A percentile compares a stretch with the other conserved stretches of the same genome.
phyloP scores from a whole-genome alignment of 1,140 invertebrate species.

The Drosophila sturtevanti region DNA sequence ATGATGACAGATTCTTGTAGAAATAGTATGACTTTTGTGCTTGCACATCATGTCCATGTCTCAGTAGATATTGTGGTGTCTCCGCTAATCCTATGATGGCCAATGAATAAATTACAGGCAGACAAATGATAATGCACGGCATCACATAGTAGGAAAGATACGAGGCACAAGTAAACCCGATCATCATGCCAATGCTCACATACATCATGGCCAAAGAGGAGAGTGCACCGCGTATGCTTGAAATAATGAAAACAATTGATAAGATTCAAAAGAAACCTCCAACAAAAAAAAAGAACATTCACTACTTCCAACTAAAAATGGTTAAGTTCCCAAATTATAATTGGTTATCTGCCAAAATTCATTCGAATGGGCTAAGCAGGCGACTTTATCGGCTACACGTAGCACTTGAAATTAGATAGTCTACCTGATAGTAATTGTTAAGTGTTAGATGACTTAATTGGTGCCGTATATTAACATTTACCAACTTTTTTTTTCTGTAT shows the following conservation, averaged over 20 bases:
- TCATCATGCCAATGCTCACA: slow-evolving; percentile 58
- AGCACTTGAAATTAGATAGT: slow-evolving; percentile 40
- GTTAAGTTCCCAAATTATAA: slow-evolving; percentile 2
- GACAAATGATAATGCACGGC: slow-evolving; percentile 53
- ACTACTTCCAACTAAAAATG: neutral
- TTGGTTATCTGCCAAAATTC: slow-evolving; percentile 1
- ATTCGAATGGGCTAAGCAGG: neutral
- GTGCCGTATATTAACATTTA: neutral
- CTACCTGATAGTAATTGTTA: neutral
- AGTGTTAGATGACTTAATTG: neutral
- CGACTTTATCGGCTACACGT: slow-evolving; percentile 42
- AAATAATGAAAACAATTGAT: slow-evolving; percentile 1
- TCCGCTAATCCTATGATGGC: slow-evolving; percentile 51
- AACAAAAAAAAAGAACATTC: neutral
- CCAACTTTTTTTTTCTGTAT: neutral
- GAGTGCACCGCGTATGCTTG: slow-evolving; percentile 61
- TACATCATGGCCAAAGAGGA: slow-evolving; percentile 69
- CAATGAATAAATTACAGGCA: slow-evolving; percentile 59
- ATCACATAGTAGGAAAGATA: slow-evolving; percentile 63
- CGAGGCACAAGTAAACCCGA: slow-evolving; percentile 52
- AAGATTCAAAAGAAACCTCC: neutral
- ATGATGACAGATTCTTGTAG: slow-evolving; percentile 56
- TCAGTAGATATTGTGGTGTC: slow-evolving; percentile 59
- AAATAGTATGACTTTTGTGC: slow-evolving; percentile 64
- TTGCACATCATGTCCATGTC: slow-evolving; percentile 40